A percentile compares a stretch with the other conserved stretches of the same genome.
phyloP scores from a whole-genome alignment of 1,140 invertebrate species.

The Rhagoletis pomonella region DNA sequence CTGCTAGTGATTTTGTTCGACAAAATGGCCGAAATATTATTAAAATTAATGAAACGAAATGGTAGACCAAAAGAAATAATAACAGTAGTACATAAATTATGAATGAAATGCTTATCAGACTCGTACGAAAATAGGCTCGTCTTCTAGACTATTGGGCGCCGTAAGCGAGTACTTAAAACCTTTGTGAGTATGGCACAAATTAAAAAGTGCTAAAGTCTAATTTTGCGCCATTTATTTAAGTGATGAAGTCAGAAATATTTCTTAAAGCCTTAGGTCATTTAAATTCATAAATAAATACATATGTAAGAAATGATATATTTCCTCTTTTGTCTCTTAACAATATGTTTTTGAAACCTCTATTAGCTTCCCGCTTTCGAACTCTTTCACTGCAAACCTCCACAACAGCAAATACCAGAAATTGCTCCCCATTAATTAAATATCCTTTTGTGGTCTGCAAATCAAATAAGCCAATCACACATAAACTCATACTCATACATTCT shows the following conservation, averaged over 20 bases:
- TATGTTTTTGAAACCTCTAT: no score
- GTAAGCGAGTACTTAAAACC: no score
- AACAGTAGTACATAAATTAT: neutral
- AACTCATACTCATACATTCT: neutral
- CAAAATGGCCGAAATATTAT: neutral
- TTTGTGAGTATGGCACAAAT: no score
- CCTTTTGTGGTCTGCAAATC: conserved; percentile 41
- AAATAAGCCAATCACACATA: neutral
- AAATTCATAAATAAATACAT: no score
- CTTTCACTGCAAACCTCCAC: neutral
- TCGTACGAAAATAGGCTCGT: no score
- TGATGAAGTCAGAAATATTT: no score
- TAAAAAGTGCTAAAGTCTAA: no score
- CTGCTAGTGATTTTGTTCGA: neutral
- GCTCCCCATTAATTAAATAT: conserved; percentile 27
- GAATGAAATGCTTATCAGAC: neutral
- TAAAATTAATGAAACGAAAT: conserved; percentile 23
- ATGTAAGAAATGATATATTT: no score
- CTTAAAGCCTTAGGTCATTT: no score
- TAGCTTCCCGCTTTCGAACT: neutral
- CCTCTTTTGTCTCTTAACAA: no score
- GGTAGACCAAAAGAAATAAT: neutral
- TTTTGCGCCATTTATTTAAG: no score
- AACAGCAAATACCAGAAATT: neutral
- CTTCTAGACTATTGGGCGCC: no score